Conservation (phyloP, 2,888 invertebrate species). For the Antitype chi region DNA sequence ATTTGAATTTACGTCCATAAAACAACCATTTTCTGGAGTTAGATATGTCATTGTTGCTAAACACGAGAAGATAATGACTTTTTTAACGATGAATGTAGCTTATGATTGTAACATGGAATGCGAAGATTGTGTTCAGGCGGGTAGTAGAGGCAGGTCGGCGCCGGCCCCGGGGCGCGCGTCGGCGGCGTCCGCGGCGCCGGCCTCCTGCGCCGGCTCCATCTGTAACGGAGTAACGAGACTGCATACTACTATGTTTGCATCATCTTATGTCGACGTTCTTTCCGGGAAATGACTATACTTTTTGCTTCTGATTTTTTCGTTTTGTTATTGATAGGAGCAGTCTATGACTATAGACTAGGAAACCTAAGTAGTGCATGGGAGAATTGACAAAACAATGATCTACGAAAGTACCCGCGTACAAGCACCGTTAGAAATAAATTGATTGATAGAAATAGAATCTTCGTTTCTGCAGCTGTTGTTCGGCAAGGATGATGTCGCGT, state of each 20-base stretch:
- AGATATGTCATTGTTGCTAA: conserved; percentile 45
- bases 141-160: conserved; percentile 66
- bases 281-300: neutral
- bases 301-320: neutral
- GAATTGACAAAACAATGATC: no score
- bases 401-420: neutral
- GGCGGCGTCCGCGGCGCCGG: conserved; percentile 58
- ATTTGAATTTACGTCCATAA: no score
- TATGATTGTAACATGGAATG: conserved; percentile 53
- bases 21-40: conserved; percentile 27
- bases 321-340: neutral
- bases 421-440: neutral
- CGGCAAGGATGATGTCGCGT: conserved; percentile 35
- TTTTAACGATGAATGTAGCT: neutral
- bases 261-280: neutral
- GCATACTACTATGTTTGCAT: neutral
- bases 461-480: conserved; percentile 17
- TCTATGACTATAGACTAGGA: neutral
- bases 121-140: conserved; percentile 52
- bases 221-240: conserved; percentile 29
- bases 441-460: neutral
- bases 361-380: neutral
- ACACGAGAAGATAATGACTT: conserved; percentile 25
- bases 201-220: conserved; percentile 60
- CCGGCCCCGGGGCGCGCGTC: conserved; percentile 50